Evolutionary conservation across 2,113 vertebrate species (phyloP).

Genomic region (Phrynosoma platyrhinos): DNA sequence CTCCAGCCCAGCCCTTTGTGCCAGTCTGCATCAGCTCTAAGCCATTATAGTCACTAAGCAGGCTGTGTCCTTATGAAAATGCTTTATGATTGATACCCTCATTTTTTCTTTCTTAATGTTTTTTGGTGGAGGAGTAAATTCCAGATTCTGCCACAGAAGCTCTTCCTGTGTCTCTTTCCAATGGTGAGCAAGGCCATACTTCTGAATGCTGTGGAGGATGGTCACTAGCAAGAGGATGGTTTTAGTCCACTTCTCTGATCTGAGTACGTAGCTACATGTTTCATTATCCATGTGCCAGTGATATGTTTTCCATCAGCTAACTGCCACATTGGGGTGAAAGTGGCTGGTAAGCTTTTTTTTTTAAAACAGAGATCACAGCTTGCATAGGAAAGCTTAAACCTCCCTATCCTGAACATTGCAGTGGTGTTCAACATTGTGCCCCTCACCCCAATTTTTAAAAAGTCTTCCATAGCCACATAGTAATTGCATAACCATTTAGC

Average conservation of each 20-base stretch:
- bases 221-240: neutral
- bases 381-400: neutral
- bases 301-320: neutral
- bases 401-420: neutral
- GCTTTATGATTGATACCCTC: too few species aligned
- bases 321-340: neutral
- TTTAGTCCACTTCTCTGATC: neutral
- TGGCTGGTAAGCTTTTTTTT: neutral
- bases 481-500: conserved; percentile 29
- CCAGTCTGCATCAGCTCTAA: too few species aligned
- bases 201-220: neutral
- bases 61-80: too few species aligned
- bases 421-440: neutral
- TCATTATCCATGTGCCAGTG: neutral
- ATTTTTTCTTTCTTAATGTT: too few species aligned
- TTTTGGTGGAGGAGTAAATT: too few species aligned
- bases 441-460: neutral
- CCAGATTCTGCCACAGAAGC: neutral
- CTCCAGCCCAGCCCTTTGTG: too few species aligned
- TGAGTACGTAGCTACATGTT: neutral
- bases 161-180: neutral
- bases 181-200: neutral
- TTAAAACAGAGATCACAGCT: neutral
- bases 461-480: neutral
- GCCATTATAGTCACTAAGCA: too few species aligned